Percentiles rank a stretch among this genome's conserved stretches.
Evolutionary conservation across 2,113 vertebrate genomes (phyloP).

Genomic region (Neopipo cinnamomea): DNA sequence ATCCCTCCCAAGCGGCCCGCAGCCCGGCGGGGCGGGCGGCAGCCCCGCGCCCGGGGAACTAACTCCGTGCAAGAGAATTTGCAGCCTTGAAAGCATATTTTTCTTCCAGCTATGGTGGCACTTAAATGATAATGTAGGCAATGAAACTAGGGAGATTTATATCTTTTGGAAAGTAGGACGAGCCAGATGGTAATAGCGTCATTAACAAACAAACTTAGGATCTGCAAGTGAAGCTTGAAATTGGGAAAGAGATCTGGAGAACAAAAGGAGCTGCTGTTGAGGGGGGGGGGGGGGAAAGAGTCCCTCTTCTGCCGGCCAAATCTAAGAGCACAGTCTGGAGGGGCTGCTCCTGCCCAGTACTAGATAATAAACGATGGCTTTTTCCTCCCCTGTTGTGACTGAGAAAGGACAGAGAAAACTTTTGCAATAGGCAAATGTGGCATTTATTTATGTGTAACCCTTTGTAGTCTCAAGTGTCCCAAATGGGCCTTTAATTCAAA

Average conservation of each 20-base stretch:
- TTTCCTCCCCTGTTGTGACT: constrained; percentile 75
- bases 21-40: constrained; percentile 2
- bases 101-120: constrained; percentile 76
- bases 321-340: constrained; percentile 73
- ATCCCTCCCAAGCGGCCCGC: neutral
- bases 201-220: constrained; percentile 86
- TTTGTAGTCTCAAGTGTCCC: constrained; percentile 75
- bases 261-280: constrained; percentile 91
- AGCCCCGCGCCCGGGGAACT: constrained; percentile 45
- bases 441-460: constrained; percentile 78
- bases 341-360: constrained; percentile 70
- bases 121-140: constrained; percentile 72
- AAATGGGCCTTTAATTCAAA: constrained; percentile 69
- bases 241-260: constrained; percentile 81
- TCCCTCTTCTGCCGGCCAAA: constrained; percentile 72
- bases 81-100: constrained; percentile 75
- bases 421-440: constrained; percentile 75
- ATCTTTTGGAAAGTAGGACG: constrained; percentile 88
- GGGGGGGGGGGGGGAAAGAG: neutral
- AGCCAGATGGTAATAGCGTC: constrained; percentile 87
- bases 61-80: constrained; percentile 61
- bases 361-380: constrained; percentile 72
- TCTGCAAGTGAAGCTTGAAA: constrained; percentile 84
- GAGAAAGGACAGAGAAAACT: constrained; percentile 77
- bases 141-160: constrained; percentile 81